These are phyloP conservation scores for Trissoscelio sp. DNA, from an alignment of 2,888 invertebrate species.

Conservation along the genomic window DNA sequence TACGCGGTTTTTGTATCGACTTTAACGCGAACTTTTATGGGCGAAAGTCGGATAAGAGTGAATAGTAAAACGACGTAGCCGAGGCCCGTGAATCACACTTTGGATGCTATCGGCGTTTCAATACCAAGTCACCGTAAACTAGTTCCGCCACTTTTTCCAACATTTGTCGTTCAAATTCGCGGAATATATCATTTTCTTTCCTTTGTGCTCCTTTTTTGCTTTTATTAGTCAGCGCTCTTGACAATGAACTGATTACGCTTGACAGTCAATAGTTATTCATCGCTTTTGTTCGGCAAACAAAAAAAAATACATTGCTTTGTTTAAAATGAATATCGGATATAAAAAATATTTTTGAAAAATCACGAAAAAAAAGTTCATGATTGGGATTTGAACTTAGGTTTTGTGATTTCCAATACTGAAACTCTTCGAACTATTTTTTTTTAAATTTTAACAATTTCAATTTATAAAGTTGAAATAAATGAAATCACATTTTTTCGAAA, in stretches of 20 bases:
- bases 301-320: background rate
- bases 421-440: too few species aligned
- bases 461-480: too few species aligned
- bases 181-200: slow-evolving; percentile 53
- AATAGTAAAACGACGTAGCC: slow-evolving; percentile 51
- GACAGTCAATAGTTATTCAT: slow-evolving; percentile 13
- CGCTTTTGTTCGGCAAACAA: slow-evolving; percentile 14
- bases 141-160: slow-evolving; percentile 58
- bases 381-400: too few species aligned
- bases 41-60: slow-evolving; percentile 61
- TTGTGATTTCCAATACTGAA: too few species aligned
- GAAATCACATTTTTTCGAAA: too few species aligned
- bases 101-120: slow-evolving; percentile 50
- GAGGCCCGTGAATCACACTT: slow-evolving; percentile 51
- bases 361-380: background rate
- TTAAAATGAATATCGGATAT: too few species aligned
- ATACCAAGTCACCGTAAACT: slow-evolving; percentile 51
- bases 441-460: too few species aligned
- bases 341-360: background rate
- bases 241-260: slow-evolving; percentile 16
- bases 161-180: slow-evolving; percentile 47
- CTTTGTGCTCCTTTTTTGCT: slow-evolving; percentile 47
- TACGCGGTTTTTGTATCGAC: slow-evolving; percentile 19
- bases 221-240: slow-evolving; percentile 46
- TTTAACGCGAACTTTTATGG: slow-evolving; percentile 40